Evolutionary conservation across 2,888 invertebrate species (phyloP).

Genomic region (Nemotelus pantherinus): DNA sequence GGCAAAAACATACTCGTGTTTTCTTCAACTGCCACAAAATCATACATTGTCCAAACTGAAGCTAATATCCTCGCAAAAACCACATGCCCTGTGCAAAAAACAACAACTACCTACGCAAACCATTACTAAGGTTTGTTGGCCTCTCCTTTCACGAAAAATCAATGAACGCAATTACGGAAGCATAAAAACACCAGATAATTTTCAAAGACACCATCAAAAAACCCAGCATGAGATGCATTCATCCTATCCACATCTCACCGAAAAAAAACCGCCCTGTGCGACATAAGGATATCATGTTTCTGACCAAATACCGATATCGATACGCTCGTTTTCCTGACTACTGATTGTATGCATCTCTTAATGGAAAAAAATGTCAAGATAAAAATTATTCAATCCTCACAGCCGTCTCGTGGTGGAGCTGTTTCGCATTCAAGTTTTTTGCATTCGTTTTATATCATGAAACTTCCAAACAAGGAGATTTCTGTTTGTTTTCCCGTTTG

Average conservation of each 20-base stretch:
- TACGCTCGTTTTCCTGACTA: background rate
- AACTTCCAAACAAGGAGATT: conserved; percentile 15
- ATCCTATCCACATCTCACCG: background rate
- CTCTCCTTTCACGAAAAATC: background rate
- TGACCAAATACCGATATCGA: background rate
- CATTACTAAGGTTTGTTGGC: too few relatives aligned
- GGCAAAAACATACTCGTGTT: too few relatives aligned
- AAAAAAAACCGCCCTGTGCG: background rate
- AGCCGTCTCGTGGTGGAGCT: background rate
- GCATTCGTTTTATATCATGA: background rate
- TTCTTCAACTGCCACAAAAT: too few relatives aligned
- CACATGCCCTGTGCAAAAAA: too few relatives aligned
- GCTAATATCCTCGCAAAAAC: too few relatives aligned
- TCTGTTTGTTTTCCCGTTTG: background rate
- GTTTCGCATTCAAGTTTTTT: background rate
- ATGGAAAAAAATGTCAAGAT: background rate
- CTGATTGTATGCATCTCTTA: background rate
- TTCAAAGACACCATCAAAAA: background rate
- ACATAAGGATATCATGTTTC: conserved; percentile 3
- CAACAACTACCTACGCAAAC: too few relatives aligned
- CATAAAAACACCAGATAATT: conserved; percentile 2
- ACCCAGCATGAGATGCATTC: background rate
- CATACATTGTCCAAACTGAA: too few relatives aligned
- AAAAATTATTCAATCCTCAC: background rate
- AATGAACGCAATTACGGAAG: conserved; percentile 5